phyloP scores from a whole-genome alignment of 2,888 invertebrate genomes.

The Lomographa bimaculata region DNA sequence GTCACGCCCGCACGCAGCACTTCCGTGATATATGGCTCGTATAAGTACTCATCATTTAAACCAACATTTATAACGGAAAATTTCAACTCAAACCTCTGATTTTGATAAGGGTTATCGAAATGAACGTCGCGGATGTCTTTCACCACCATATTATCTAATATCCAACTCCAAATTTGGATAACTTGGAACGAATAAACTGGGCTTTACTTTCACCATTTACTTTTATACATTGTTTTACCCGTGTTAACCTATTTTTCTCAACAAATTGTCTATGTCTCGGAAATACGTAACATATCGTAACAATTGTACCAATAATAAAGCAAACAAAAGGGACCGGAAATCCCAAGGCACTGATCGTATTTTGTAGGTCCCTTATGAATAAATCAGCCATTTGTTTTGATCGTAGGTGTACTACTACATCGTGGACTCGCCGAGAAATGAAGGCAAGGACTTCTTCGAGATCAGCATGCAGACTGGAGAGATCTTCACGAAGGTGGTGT shows the following conservation, averaged over 20 bases:
- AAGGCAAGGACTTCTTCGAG: conserved; percentile 97
- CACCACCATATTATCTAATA: conserved; percentile 25
- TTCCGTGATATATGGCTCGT: conserved; percentile 17
- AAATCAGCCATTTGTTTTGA: conserved; percentile 44
- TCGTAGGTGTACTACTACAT: conserved; percentile 95
- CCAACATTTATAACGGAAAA: no score
- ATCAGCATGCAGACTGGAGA: conserved; percentile 98
- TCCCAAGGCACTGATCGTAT: conserved; percentile 42
- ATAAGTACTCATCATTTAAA: background rate
- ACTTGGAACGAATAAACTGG: conserved; percentile 22
- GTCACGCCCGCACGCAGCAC: conserved; percentile 21
- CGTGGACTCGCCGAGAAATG: conserved; percentile 95
- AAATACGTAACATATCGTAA: conserved; percentile 32
- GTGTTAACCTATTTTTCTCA: conserved; percentile 31
- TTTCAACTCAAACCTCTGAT: background rate
- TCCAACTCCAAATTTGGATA: conserved; percentile 22
- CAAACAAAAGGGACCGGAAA: conserved; percentile 44
- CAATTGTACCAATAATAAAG: conserved; percentile 37
- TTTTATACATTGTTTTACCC: no score
- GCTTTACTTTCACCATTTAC: conserved; percentile 26
- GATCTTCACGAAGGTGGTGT: conserved; percentile 96
- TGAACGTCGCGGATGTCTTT: conserved; percentile 19
- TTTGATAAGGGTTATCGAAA: conserved; percentile 21
- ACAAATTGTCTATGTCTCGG: conserved; percentile 30
- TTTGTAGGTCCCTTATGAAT: conserved; percentile 45